Conservation (phyloP, 2,888 invertebrate species). For the Seira ritae region DNA sequence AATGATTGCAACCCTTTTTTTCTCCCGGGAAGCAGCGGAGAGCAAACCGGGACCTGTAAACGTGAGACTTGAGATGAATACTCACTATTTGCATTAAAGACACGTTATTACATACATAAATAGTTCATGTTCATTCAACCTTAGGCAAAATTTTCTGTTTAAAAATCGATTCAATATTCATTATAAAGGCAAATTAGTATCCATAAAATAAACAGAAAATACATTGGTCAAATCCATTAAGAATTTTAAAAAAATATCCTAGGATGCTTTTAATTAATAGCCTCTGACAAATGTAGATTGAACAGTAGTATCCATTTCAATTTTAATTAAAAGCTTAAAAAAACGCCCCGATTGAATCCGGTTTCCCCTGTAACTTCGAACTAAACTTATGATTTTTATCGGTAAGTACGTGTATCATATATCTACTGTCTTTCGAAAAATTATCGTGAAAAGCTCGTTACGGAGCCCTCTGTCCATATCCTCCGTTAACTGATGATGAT, state of each 20-base stretch:
- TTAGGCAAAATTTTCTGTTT: no score
- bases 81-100: no score
- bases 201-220: not conserved
- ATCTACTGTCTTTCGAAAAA: not conserved
- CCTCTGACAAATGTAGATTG: not conserved
- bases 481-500: conserved; percentile 10
- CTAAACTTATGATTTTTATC: conserved; percentile 9
- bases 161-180: no score
- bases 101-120: no score
- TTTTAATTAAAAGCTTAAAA: not conserved
- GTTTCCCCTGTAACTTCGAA: not conserved
- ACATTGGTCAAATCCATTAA: not conserved
- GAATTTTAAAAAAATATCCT: not conserved
- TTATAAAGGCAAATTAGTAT: not conserved
- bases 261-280: not conserved
- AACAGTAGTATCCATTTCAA: conserved; percentile 4
- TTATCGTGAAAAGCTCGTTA: conserved; percentile 1
- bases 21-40: no score
- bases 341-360: conserved; percentile 15
- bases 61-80: no score
- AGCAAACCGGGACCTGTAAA: no score
- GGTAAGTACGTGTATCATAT: not conserved
- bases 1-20: no score
- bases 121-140: no score
- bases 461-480: conserved; percentile 33